A percentile compares a stretch with the other conserved stretches of the same genome.
Evolutionary conservation across 2,797 vertebrate genomes (phyloP).

Genomic region (Xiphophorus birchmanni): DNA sequence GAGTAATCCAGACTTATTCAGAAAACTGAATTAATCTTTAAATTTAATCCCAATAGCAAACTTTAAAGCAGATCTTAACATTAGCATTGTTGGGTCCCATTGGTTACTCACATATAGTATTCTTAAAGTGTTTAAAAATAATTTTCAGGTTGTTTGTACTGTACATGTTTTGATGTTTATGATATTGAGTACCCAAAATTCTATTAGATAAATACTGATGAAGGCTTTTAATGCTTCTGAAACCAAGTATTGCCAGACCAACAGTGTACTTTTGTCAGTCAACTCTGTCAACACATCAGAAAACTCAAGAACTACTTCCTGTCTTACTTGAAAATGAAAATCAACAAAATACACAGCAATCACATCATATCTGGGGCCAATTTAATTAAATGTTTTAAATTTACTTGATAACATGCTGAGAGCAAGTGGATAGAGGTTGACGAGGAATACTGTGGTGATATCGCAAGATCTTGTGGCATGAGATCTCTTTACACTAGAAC

Average conservation of each 20-base stretch:
- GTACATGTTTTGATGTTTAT: background rate
- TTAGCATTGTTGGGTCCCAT: background rate
- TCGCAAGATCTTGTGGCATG: background rate
- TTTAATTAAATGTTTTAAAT: background rate
- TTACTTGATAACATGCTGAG: background rate
- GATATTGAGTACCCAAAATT: background rate
- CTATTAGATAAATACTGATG: background rate
- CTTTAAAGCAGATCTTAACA: background rate
- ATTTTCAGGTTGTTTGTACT: background rate
- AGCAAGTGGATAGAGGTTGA: background rate
- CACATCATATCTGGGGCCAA: background rate
- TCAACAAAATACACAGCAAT: background rate
- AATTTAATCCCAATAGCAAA: background rate
- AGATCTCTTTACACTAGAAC: constrained; percentile 3
- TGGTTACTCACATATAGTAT: background rate
- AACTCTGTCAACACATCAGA: background rate
- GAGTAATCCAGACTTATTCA: background rate
- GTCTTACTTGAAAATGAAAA: background rate
- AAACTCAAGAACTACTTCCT: background rate
- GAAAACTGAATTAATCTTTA: background rate
- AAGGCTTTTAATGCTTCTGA: background rate
- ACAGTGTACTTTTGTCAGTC: background rate
- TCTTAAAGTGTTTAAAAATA: background rate
- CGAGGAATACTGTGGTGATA: background rate
- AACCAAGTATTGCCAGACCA: background rate